phyloP scores from a whole-genome alignment of 2,797 vertebrate species.

The Schizopygopsis malacanthus region DNA sequence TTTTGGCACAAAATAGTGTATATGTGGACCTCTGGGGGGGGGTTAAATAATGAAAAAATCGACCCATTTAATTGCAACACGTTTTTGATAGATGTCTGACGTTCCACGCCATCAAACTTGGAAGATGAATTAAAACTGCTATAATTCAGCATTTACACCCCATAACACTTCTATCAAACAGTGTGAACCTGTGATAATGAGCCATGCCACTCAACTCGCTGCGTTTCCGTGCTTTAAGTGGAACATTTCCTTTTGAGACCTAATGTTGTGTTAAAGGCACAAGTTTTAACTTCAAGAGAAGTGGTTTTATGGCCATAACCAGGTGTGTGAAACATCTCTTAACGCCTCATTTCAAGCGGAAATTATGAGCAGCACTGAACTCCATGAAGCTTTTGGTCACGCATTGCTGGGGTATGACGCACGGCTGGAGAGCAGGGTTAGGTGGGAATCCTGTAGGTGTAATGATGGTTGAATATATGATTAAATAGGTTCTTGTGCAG shows the following conservation, averaged over 20 bases:
- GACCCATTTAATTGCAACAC: background rate
- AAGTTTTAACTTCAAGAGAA: slow-evolving; percentile 38
- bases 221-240: slow-evolving; percentile 19
- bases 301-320: slow-evolving; percentile 50
- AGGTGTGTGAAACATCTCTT: slow-evolving; percentile 48
- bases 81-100: slow-evolving; percentile 53
- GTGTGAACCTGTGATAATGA: slow-evolving; percentile 45
- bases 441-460: slow-evolving; percentile 16
- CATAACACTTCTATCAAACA: slow-evolving; percentile 39
- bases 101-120: slow-evolving; percentile 54
- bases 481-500: slow-evolving; percentile 15
- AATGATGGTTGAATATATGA: slow-evolving; percentile 1
- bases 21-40: background rate
- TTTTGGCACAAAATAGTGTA: background rate
- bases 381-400: slow-evolving; percentile 34
- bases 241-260: slow-evolving; percentile 39
- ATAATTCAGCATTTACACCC: slow-evolving; percentile 41
- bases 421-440: slow-evolving; percentile 35
- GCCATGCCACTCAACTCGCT: slow-evolving; percentile 16
- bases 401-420: background rate
- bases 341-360: slow-evolving; percentile 47
- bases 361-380: slow-evolving; percentile 32
- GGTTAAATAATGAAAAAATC: background rate
- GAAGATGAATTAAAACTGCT: slow-evolving; percentile 3
- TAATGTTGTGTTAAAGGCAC: slow-evolving; percentile 39